These are phyloP conservation scores for Mixornis gularis DNA, from an alignment of 2,113 vertebrate species.

Conservation along the genomic window DNA sequence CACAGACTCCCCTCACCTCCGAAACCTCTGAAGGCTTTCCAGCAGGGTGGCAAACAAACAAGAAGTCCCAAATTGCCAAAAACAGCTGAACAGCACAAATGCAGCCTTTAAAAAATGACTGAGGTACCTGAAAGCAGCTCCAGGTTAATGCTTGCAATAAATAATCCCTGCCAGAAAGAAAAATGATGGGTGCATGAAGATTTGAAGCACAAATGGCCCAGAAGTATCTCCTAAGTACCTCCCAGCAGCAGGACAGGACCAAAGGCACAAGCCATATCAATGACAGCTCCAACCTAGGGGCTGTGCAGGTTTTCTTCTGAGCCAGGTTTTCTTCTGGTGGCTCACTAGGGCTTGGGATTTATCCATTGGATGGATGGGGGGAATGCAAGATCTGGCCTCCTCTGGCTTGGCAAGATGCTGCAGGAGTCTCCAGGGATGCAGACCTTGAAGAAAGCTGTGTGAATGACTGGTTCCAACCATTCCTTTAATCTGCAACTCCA, in stretches of 20 bases:
- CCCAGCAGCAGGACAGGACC: background rate
- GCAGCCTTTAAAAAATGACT: background rate
- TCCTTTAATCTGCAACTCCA: background rate
- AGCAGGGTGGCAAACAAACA: background rate
- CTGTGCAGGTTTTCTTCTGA: background rate
- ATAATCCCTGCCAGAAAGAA: background rate
- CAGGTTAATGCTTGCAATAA: background rate
- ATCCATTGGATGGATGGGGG: background rate
- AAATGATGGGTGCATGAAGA: background rate
- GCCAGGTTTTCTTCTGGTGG: background rate
- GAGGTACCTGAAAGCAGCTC: background rate
- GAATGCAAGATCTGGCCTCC: background rate
- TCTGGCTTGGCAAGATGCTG: background rate
- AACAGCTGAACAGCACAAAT: background rate
- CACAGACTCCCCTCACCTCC: background rate
- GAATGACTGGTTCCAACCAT: background rate
- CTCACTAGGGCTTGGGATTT: background rate
- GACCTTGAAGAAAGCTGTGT: background rate
- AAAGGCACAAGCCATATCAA: background rate
- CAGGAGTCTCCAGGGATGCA: background rate
- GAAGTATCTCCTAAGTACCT: background rate
- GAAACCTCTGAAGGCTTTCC: conserved; percentile 14
- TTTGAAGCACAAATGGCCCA: background rate
- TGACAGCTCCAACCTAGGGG: background rate
- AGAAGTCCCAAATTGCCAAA: background rate